Conservation (phyloP, 1,140 invertebrate genomes). For the Rhagoletis pomonella region DNA sequence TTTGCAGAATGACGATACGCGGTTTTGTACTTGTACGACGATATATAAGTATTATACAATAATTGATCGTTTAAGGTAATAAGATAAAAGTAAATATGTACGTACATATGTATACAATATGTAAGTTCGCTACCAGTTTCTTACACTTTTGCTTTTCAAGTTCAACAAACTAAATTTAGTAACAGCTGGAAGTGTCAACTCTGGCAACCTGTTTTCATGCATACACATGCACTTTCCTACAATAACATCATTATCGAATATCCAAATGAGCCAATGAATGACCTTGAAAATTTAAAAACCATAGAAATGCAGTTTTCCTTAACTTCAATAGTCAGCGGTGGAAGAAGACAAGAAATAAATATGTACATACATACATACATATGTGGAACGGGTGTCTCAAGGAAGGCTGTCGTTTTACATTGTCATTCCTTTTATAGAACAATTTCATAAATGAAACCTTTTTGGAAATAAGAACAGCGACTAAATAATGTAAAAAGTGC, state of each 20-base stretch:
- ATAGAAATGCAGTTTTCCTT: background rate
- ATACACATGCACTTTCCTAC: background rate
- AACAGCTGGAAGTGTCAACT: background rate
- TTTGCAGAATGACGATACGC: too few species aligned
- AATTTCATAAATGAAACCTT: too few species aligned
- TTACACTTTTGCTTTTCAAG: background rate
- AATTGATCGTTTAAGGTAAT: too few species aligned
- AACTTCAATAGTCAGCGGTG: background rate
- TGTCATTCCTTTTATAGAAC: too few species aligned
- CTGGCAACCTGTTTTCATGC: background rate
- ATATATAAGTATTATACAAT: too few species aligned
- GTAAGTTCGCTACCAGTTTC: background rate
- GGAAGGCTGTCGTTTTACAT: too few species aligned
- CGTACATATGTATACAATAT: background rate
- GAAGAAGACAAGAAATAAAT: too few species aligned
- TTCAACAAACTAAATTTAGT: conserved; percentile 17
- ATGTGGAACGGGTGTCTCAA: too few species aligned
- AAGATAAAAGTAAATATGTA: background rate
- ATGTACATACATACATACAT: too few species aligned
- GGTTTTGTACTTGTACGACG: too few species aligned
- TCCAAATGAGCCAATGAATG: background rate
- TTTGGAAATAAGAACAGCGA: too few species aligned
- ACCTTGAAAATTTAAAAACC: background rate
- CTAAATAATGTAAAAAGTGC: too few species aligned
- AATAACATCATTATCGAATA: background rate